These are phyloP conservation scores for Plodia interpunctella DNA, from an alignment of 1,140 invertebrate species.

Conservation along the genomic window DNA sequence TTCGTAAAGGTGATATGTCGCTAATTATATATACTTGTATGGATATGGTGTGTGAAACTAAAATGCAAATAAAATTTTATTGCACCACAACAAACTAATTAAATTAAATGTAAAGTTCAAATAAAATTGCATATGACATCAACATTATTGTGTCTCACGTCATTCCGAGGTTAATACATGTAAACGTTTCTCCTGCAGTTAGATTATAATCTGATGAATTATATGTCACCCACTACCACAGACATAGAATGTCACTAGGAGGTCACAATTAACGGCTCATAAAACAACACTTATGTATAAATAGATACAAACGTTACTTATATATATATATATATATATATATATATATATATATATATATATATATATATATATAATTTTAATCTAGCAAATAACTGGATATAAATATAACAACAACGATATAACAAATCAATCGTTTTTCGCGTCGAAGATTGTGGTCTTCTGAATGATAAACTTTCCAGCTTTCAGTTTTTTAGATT, in stretches of 20 bases:
- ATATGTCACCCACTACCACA: background rate
- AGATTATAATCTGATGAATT: slow-evolving; percentile 6
- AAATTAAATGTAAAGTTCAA: background rate
- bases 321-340: too few relatives aligned
- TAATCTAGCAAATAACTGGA: too few relatives aligned
- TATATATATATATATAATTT: too few relatives aligned
- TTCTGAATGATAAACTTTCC: too few relatives aligned
- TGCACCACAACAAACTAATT: background rate
- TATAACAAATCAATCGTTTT: too few relatives aligned
- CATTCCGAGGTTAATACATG: background rate
- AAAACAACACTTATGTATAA: too few relatives aligned
- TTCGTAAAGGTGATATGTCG: slow-evolving; percentile 13
- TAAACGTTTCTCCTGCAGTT: slow-evolving; percentile 1
- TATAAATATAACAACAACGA: too few relatives aligned
- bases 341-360: too few relatives aligned
- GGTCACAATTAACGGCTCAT: background rate
- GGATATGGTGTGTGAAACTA: background rate
- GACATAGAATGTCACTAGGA: background rate
- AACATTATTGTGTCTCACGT: background rate
- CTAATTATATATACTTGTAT: slow-evolving; percentile 7
- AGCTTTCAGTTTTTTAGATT: too few relatives aligned
- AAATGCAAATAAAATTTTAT: slow-evolving; percentile 6
- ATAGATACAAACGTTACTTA: too few relatives aligned
- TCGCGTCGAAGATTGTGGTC: too few relatives aligned
- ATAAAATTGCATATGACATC: slow-evolving; percentile 1